Evolutionary conservation across 2,113 vertebrate species (phyloP), one percentile per base, ranked within the genome.

Genomic region (Dissostichus mawsoni): DNA sequence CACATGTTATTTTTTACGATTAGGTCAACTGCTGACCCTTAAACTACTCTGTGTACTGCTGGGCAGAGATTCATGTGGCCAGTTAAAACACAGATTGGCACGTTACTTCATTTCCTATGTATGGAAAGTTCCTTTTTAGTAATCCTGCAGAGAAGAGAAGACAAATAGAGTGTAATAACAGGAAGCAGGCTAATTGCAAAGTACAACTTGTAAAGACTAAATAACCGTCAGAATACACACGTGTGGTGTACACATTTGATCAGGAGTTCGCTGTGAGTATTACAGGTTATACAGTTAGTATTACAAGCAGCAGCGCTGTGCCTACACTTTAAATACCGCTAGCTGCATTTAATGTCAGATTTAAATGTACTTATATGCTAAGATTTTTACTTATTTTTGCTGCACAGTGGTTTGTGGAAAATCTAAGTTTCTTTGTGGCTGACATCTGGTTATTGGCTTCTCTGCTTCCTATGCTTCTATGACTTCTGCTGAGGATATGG

Each of bases 361-460:
- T 17, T 25, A 17, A 29, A 5, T 61, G 20, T 56, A n/a, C 44
- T 44, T 2, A 2, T 55, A 70, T 36, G 50, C 20, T 18, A 4
- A 53, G 50, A 62, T 4, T 8, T 48, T 71, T 41, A 36, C 11
- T 20, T 48, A 2, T 50, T 61, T 74, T 70, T 41, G 36, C 18
- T 58, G 23, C 20, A 5, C 62, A 29, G 23, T 29, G 5, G 36
- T 56, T 63, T 56, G 36, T 47, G 20, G 48, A 63, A 59, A 20
- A 73, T 8, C n/a, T 36, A 48, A 56, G 18, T 47, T 47, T 58
- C 23, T 64, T 79, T 83, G 41, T 62, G 55, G 50, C 48, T 13
- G 47, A 85, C 85, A 87, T 93, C 84, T 91, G 85, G 76, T 87
- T 76, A 76, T 85, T 63, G 61, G 69, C 66, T 73, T 80, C 78